Percentiles rank a stretch among this genome's conserved stretches.
phyloP scores from a whole-genome alignment of 2,113 vertebrate genomes.

The Prunella himalayana region DNA sequence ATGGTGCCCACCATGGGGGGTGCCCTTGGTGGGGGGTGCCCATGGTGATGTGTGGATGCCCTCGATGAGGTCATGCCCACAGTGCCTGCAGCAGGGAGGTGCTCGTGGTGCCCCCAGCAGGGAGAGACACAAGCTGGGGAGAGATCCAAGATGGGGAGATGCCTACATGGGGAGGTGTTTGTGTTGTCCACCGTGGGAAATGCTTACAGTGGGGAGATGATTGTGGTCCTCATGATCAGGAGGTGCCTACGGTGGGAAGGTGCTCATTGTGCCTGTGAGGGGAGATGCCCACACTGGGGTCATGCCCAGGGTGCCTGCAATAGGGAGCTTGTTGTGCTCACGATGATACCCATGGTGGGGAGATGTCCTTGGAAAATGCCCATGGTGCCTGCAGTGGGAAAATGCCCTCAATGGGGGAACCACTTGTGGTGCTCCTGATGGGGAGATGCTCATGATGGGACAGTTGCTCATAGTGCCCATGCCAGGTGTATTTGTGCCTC shows the following conservation, averaged over 20 bases:
- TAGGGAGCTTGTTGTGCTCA: neutral
- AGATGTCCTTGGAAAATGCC: neutral
- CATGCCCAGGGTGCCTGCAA: neutral
- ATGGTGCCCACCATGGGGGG: neutral
- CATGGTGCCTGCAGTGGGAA: neutral
- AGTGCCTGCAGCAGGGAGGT: neutral
- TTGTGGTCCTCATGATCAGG: neutral
- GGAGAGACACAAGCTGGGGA: neutral
- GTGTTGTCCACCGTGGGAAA: neutral
- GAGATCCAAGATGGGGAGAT: neutral
- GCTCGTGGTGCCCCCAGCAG: accelerated
- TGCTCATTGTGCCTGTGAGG: neutral
- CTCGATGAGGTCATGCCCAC: accelerated
- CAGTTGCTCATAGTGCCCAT: neutral
- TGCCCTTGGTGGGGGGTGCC: neutral
- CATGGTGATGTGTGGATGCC: neutral
- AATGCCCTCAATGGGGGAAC: too few relatives aligned
- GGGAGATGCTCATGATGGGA: too few relatives aligned
- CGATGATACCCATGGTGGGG: accelerated
- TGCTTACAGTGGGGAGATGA: neutral
- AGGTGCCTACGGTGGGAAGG: neutral
- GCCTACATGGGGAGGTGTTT: accelerated
- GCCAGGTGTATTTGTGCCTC: neutral
- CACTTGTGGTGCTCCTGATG: too few relatives aligned
- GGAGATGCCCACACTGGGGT: neutral